Percentiles rank a stretch among this genome's conserved stretches.
Evolutionary conservation across 2,113 vertebrate species (phyloP).

Genomic region (Ginglymostoma cirratum): DNA sequence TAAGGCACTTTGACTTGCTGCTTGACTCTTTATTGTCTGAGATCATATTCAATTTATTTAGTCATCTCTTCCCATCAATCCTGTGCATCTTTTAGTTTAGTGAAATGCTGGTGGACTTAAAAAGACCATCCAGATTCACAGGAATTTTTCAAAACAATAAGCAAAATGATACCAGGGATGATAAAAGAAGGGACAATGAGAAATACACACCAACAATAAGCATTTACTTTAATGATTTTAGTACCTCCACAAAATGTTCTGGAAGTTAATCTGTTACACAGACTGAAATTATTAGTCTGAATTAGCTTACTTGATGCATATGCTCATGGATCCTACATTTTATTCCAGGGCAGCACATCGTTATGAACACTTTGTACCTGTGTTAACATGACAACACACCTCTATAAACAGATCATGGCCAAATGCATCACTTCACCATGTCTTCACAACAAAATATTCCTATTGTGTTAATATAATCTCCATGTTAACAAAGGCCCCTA

Average conservation of each 20-base stretch:
- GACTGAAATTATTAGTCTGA: not conserved
- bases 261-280: constrained; percentile 22
- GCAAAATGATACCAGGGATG: not conserved
- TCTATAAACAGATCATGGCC: not conserved
- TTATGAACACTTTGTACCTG: not conserved
- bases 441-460: not conserved
- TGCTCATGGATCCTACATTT: no score
- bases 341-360: not conserved
- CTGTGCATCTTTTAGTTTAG: not conserved
- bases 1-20: not conserved
- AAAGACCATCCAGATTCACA: not conserved
- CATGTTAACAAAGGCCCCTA: not conserved
- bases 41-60: not conserved
- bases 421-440: not conserved
- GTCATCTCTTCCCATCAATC: not conserved
- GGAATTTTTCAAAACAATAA: not conserved
- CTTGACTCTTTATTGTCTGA: not conserved
- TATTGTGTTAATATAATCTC: not conserved
- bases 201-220: not conserved
- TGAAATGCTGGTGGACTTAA: not conserved
- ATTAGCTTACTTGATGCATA: not conserved
- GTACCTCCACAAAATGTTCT: not conserved
- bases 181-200: not conserved
- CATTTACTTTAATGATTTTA: not conserved
- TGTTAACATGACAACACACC: not conserved